Conservation (phyloP, 2,113 vertebrate species). For the Orthonyx spaldingii region DNA sequence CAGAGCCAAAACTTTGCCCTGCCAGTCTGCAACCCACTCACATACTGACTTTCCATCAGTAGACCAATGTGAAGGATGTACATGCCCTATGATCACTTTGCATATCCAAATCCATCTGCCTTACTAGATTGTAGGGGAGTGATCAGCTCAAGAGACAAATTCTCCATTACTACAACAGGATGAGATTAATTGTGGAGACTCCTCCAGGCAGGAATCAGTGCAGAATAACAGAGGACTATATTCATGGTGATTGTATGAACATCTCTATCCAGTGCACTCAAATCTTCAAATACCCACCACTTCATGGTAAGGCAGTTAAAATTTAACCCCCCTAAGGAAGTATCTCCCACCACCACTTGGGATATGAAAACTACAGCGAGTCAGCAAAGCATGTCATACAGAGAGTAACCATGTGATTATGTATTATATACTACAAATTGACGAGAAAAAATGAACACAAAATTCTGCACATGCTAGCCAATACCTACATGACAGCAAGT, state of each 20-base stretch:
- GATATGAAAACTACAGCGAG: fast-evolving
- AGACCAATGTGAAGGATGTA: background rate
- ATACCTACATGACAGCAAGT: background rate
- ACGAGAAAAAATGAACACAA: background rate
- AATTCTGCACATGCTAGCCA: background rate
- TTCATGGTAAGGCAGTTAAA: background rate
- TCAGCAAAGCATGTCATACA: background rate
- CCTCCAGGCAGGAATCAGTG: background rate
- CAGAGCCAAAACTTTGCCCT: background rate
- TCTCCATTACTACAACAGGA: background rate
- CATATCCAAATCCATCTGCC: background rate
- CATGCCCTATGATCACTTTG: background rate
- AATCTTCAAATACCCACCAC: background rate
- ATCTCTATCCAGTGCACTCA: background rate
- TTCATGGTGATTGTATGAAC: background rate
- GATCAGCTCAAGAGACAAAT: background rate
- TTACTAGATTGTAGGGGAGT: background rate
- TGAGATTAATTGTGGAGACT: background rate
- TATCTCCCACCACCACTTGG: background rate
- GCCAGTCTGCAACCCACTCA: background rate
- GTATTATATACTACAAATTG: background rate
- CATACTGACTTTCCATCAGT: background rate
- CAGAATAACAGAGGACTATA: background rate
- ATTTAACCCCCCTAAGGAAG: background rate
- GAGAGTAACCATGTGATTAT: background rate